Conservation (phyloP, 2,888 invertebrate species). For the Phyllotreta striolata region DNA sequence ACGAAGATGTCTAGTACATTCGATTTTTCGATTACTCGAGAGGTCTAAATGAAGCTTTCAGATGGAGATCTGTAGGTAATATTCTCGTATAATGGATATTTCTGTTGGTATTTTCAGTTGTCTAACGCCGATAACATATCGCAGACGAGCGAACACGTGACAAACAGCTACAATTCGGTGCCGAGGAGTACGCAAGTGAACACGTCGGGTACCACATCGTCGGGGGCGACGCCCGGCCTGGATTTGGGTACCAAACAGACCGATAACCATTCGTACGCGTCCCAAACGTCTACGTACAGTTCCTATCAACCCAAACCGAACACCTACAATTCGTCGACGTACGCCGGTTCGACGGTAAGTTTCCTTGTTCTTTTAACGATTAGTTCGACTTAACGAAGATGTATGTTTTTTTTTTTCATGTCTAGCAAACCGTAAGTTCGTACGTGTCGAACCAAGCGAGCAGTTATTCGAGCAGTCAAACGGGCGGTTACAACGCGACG, state of each 20-base stretch:
- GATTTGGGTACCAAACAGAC: constrained; percentile 33
- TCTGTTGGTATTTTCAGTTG: constrained; percentile 54
- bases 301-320: constrained; percentile 58
- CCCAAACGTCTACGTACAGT: constrained; percentile 61
- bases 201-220: constrained; percentile 48
- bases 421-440: constrained; percentile 62
- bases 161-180: constrained; percentile 57
- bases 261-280: constrained; percentile 42
- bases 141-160: constrained; percentile 58
- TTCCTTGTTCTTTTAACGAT: no score
- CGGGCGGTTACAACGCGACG: constrained; percentile 53
- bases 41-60: no score
- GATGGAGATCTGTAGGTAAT: no score
- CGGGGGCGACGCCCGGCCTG: constrained; percentile 47
- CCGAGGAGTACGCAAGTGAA: constrained; percentile 55
- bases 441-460: constrained; percentile 55
- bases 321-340: constrained; percentile 54
- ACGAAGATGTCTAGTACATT: no score
- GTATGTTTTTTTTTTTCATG: constrained; percentile 37
- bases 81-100: neutral
- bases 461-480: constrained; percentile 57
- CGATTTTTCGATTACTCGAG: no score
- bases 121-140: constrained; percentile 60
- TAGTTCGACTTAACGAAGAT: no score
- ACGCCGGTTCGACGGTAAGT: constrained; percentile 56